Evolutionary conservation across 2,113 vertebrate species (phyloP), one percentile per base, ranked within the genome.

Genomic region (Ciconia stormi): DNA sequence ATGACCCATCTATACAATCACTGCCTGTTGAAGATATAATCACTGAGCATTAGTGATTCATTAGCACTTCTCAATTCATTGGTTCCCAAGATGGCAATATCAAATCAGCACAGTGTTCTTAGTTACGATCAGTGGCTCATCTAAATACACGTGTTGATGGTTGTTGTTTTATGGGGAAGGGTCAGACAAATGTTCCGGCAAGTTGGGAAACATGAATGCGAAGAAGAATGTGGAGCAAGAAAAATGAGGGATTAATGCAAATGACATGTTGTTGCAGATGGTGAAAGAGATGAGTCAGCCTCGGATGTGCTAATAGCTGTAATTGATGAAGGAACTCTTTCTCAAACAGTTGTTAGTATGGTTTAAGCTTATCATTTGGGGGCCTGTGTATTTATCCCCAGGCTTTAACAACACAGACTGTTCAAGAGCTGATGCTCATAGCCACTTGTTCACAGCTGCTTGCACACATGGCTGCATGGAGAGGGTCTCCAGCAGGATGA

Each of bases 351-450:
- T 79, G 58, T 90, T 95, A 86, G 70, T 76, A 21, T 82, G 76
- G 62, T 80, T 92, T 53, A 85, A 84, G 61, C 62, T 91, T 92
- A 55, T 92, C 30, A 86, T 92, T 76, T 94, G 52, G 13, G 30
- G 77, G 58, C 88, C 70, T 72, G 20, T 79, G 52, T 94, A 86
- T 93, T 95, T 95, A 93, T 72, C 36, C 87, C 32, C 26, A 61
- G 66, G 40, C 66, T 85, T 94, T 85, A 89, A 67, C 73, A 90
- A 93, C 92, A 89, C 62, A 88, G 66, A 13, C 74, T 96, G 66
- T 82, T 95, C 56, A 82, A 72, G 85, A 88, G 58, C 82, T 66
- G 73, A 46, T 0, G 1, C n/a, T 76, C 26, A 9, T 32, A 59
- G 71, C 49, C 25, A 12, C 61, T 95, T 76, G 49, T 38, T 88